Base-by-base conservation (phyloP, 2,113 vertebrate genomes). In the Anguilla japonica region DNA sequence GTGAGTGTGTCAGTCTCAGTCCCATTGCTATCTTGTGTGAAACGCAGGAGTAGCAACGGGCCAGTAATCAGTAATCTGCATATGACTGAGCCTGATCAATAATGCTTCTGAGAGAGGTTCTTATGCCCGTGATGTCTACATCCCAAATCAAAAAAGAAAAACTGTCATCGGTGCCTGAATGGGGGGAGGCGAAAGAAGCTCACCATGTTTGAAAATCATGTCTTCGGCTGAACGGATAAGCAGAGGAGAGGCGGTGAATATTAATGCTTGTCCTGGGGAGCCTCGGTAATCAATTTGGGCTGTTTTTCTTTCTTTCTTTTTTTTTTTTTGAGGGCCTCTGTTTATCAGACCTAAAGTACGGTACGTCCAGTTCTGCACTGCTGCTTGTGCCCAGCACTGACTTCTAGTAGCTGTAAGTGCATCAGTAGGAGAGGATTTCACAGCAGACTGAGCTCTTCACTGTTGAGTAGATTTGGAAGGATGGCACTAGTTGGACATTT, bases 241-340 rank as follows among this genome's bases (percentile, higher is more conserved):
- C 81, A 50, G 43, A 40, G 53, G 40, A 60, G 82, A 29, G 41
- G 8, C 50, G 40, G n/a, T 83, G 53, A 57, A 60, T 83, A 34
- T 83, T 39, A 83, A 83, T 83, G 82, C 29, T 41, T 46, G 82
- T 40, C 53, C 50, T 7, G 53, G 29, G 16, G n/a, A 83, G 29
- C 6, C 34, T 57, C 11, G 50, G 50, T 60, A 60, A 60, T 83
- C 13, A 56, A 53, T 26, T 75, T 75, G 34, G 71, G 71, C n/a
- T 34, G 26, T 29, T n/a, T 46, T 34, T 34, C 34, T 34, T 34
- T 34, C 34, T 34, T 34, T 34, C n/a, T 34, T 34, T 34, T 34
- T 34, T 34, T 34, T 34, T 34, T 71, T 71, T 71, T 71, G 20
- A 26, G 3, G 63, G 26, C 22, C 63, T 71, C 26, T 8, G 20